phyloP scores from a whole-genome alignment of 2,113 vertebrate genomes.

The Anser brachyrhynchus region DNA sequence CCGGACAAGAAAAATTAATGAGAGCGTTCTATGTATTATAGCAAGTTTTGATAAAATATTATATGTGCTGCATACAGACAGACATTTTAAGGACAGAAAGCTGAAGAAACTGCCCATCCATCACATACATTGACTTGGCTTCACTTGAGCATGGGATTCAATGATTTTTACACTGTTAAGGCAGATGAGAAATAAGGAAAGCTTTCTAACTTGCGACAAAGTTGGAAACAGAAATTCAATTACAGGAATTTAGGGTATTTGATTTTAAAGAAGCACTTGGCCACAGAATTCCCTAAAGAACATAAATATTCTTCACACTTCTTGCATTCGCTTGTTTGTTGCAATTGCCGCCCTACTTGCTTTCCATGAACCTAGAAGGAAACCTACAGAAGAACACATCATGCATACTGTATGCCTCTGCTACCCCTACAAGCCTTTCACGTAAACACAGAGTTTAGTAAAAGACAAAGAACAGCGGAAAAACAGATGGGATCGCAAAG shows the following conservation, averaged over 20 bases:
- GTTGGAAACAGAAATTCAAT: background rate
- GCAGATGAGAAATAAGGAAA: background rate
- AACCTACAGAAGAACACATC: background rate
- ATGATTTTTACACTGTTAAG: background rate
- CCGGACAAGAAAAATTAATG: background rate
- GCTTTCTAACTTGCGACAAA: background rate
- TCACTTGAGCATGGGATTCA: background rate
- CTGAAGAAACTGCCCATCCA: background rate
- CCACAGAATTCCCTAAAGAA: background rate
- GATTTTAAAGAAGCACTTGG: background rate
- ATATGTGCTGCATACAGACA: background rate
- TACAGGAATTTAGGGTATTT: background rate
- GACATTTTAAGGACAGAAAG: background rate
- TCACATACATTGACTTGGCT: background rate
- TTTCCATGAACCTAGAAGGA: background rate
- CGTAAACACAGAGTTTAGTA: background rate
- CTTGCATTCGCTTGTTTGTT: background rate
- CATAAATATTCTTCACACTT: background rate
- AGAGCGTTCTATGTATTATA: background rate
- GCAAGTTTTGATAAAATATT: background rate
- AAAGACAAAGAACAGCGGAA: background rate
- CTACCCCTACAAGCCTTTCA: background rate
- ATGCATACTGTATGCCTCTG: background rate
- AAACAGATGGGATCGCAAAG: conserved; percentile 23
- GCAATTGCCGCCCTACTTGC: background rate